A percentile compares a stretch with the other conserved stretches of the same genome.
Evolutionary conservation across 2,797 vertebrate genomes (phyloP).

Genomic region (Monodelphis domestica): DNA sequence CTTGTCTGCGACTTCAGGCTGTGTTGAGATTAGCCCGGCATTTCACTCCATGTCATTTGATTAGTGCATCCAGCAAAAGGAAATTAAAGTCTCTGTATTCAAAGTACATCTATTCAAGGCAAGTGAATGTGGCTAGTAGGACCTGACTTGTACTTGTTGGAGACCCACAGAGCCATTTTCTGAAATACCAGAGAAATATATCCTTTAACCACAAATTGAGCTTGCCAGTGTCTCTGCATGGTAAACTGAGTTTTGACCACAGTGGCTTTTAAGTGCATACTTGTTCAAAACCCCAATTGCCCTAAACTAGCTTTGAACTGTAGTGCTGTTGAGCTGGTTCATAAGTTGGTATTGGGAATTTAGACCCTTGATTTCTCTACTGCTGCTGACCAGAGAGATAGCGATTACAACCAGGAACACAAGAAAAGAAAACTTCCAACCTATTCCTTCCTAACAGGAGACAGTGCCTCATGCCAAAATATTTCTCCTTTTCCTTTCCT

Average conservation of each 20-base stretch:
- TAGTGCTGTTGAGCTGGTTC: slow-evolving; percentile 62
- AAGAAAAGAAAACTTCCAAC: slow-evolving; percentile 62
- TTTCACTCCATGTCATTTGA: slow-evolving; percentile 44
- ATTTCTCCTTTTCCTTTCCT: slow-evolving; percentile 46
- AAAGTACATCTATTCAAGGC: not conserved
- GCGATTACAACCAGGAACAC: slow-evolving; percentile 52
- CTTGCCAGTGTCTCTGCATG: slow-evolving; percentile 73
- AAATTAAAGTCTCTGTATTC: slow-evolving; percentile 39
- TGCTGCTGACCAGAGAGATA: slow-evolving; percentile 60
- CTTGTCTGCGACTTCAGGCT: slow-evolving; percentile 23
- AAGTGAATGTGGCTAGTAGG: not conserved
- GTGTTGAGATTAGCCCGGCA: slow-evolving; percentile 14
- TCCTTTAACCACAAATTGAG: slow-evolving; percentile 51
- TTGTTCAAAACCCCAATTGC: slow-evolving; percentile 62
- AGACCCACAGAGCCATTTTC: slow-evolving; percentile 23
- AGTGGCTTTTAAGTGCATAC: slow-evolving; percentile 65
- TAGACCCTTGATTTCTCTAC: slow-evolving; percentile 58
- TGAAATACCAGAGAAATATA: slow-evolving; percentile 29
- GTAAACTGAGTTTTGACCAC: slow-evolving; percentile 66
- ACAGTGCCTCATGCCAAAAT: slow-evolving; percentile 73
- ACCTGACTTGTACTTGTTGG: slow-evolving; percentile 40
- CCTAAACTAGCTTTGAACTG: slow-evolving; percentile 65
- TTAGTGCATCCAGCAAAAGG: slow-evolving; percentile 40
- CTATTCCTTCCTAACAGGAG: slow-evolving; percentile 62
- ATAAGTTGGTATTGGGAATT: slow-evolving; percentile 61